Base-by-base conservation (phyloP, 2,113 vertebrate genomes). In the Tilapia sparmanii region DNA sequence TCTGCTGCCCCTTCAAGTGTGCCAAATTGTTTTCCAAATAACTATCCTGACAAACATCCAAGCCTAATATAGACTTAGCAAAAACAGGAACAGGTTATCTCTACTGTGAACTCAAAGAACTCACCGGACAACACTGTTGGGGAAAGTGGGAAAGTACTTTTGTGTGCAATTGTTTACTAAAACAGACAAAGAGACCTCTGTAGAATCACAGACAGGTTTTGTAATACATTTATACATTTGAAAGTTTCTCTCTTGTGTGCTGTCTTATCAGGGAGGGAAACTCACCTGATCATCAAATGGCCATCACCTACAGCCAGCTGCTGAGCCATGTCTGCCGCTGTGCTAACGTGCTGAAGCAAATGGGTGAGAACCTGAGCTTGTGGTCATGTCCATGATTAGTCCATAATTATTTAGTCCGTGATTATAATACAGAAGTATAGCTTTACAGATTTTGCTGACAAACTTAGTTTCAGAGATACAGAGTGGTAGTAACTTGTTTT, bases 301-400 rank as follows among this genome's bases (percentile, higher is more conserved):
- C 85, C 61, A 96, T 97, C 92, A 97, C 97, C 4, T 97, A 97
- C 87, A 68, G 83, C 22, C 95, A 96, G 90, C 93, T 97, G 63
- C 92, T 97, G 68, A 95, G 91, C 33, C 93, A 96, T n/a, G 96
- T 97, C 79, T 97, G 97, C 94, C 94, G 94, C 82, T 96, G 96
- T 86, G 96, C 97, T 47, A 97, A 97, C 55, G 95, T 96, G 19
- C 94, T 97, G 18, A 96, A 94, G 82, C 88, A 94, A 86, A 86
- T 97, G 94, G 97, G 97, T 97, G 92, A 94, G 95, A 90, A 63
- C 6, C 11, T 33, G 6, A 83, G 63, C 26, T 78, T 19, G n/a
- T 13, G 26, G 71, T 50, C 71, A 47, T 73, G 42, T 29, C 68
- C 68, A 76, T 19, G 22, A 73, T 73, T 6, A 73, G 10, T 47